These are phyloP conservation scores for Apteryx mantelli DNA, from an alignment of 2,113 vertebrate species.

Conservation along the genomic window DNA sequence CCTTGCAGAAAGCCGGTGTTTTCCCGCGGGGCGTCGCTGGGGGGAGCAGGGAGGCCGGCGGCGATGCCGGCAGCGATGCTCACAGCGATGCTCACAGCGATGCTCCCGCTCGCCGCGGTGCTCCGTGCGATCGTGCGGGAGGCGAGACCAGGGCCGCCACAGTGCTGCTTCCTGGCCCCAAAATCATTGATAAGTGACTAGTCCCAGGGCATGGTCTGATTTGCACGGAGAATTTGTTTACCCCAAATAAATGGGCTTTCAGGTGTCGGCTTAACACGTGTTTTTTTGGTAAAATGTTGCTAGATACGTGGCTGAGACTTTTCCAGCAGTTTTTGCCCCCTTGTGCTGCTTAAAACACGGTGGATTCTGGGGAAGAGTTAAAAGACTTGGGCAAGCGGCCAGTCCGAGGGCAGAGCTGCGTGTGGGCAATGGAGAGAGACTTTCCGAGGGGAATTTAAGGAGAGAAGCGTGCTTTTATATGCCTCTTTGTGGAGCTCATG, in stretches of 20 bases:
- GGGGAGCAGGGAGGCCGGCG: constrained; percentile 9
- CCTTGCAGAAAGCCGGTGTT: neutral
- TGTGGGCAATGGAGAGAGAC: no score
- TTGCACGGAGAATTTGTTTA: neutral
- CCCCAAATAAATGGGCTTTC: neutral
- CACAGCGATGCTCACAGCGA: no score
- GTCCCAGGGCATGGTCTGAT: neutral
- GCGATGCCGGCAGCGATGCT: neutral
- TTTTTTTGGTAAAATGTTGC: neutral
- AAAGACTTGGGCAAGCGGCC: no score
- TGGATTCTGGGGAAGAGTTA: no score
- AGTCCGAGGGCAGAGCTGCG: no score
- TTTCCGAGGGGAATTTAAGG: neutral
- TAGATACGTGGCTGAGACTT: neutral
- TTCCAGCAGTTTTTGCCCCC: neutral
- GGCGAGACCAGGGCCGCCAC: neutral
- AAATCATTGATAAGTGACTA: neutral
- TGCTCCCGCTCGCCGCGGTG: no score
- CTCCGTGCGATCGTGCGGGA: no score
- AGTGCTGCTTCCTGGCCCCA: neutral
- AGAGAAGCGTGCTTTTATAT: accelerated
- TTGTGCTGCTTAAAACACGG: no score
- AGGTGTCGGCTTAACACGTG: neutral
- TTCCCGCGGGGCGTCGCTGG: constrained; percentile 26
- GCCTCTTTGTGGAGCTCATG: neutral